Conservation (phyloP, 53 echinoderm and acorn worm genomes). For the Temnopleurus reevesii region DNA sequence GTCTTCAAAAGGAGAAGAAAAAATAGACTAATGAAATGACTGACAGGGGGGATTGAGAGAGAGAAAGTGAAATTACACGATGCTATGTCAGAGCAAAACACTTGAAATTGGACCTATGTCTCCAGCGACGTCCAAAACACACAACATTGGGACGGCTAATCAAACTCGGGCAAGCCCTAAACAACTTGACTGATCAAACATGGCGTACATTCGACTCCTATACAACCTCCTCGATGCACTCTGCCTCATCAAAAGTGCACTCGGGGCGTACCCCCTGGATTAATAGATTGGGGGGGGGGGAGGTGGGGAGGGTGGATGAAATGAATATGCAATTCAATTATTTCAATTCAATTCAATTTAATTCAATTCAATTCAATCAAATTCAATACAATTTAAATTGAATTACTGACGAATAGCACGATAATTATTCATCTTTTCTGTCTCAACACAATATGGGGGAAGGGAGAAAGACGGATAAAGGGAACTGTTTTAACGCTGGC, state of each 20-base stretch:
- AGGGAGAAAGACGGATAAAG: too few species aligned
- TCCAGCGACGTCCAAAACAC: constrained; percentile 38
- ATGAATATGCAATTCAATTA: too few species aligned
- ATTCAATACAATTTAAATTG: too few species aligned
- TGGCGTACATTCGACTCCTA: background rate
- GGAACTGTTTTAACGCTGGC: too few species aligned
- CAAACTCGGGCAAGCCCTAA: constrained; percentile 24
- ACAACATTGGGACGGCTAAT: constrained; percentile 47
- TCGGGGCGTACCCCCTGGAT: background rate
- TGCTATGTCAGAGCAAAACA: constrained; percentile 40
- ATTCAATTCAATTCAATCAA: too few species aligned
- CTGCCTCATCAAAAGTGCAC: constrained; percentile 6
- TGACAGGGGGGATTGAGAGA: background rate
- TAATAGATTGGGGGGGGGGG: background rate
- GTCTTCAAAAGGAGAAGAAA: background rate
- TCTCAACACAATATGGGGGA: too few species aligned
- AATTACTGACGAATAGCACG: too few species aligned
- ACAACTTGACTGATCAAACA: constrained; percentile 39
- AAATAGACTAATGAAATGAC: constrained; percentile 17
- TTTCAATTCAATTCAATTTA: too few species aligned
- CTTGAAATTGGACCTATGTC: constrained; percentile 46
- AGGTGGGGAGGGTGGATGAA: too few species aligned
- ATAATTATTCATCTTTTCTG: too few species aligned
- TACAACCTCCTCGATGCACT: background rate
- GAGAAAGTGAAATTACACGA: constrained; percentile 29